A percentile compares a stretch with the other conserved stretches of the same genome.
Conservation (phyloP, 1,140 invertebrate genomes). For the Mylabris phalerata region DNA sequence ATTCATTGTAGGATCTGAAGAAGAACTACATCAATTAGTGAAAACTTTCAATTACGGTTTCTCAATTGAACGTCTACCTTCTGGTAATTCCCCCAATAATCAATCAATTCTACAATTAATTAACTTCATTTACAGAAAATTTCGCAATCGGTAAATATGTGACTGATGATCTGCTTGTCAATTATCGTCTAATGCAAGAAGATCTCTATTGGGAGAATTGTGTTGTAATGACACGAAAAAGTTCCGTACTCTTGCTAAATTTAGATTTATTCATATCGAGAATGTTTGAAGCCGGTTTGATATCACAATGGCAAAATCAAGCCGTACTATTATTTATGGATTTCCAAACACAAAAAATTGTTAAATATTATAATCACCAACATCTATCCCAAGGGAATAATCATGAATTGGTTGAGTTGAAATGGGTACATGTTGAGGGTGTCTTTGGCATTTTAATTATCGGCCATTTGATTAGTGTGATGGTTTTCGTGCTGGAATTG, state of each 20-base stretch:
- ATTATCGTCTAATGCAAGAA: conserved; percentile 48
- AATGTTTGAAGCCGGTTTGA: conserved; percentile 35
- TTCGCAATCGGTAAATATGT: conserved; percentile 53
- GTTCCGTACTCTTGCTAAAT: conserved; percentile 41
- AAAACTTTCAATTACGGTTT: conserved; percentile 22
- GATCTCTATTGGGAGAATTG: conserved; percentile 53
- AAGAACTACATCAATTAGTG: conserved; percentile 14
- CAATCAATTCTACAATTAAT: not conserved
- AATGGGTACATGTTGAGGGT: conserved; percentile 17
- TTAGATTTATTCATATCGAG: conserved; percentile 31
- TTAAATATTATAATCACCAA: conserved; percentile 10
- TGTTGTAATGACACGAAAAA: conserved; percentile 50
- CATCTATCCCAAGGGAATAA: not conserved
- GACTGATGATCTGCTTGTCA: conserved; percentile 44
- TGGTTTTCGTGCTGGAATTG: conserved; percentile 1
- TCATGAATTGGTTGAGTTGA: not conserved
- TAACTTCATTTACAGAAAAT: conserved; percentile 23
- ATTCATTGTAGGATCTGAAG: conserved; percentile 20
- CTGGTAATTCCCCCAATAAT: conserved; percentile 13
- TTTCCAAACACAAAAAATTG: conserved; percentile 4
- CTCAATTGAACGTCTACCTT: conserved; percentile 27
- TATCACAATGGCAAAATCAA: conserved; percentile 34
- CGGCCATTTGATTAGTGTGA: not conserved
- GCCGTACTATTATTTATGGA: conserved; percentile 10
- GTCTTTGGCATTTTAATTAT: conserved; percentile 11